Evolutionary conservation across 2,888 invertebrate species (phyloP), one percentile per base, ranked within the genome.

Genomic region (Nomada flava): DNA sequence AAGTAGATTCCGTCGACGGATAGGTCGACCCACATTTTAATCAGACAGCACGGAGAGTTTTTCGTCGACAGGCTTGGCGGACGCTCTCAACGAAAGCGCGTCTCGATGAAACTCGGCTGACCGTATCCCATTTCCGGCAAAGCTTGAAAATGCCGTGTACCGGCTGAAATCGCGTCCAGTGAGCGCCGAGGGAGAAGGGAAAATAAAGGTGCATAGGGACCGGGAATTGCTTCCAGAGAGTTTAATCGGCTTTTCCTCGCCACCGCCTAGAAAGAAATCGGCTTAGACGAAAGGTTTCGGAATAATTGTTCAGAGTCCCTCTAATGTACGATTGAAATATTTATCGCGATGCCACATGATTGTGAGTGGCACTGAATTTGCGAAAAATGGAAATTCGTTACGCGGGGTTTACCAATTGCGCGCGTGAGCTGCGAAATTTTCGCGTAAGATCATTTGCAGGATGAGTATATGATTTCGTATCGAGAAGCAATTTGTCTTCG

Each of bases 171-270:
- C 70, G 15, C 36, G 50, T 29, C 23, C 11, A 36, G 18, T 36
- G 60, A 60, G 18, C 70, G 15, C 50, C 15, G 18, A 23, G 15
- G 18, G 26, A 29, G 23, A 29, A n/a, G 42, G 55, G 64, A 63
- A 81, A 64, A 42, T 55, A 44, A 74, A 53, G 36, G 50, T 36
- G 50, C 44, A 57, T 72, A 76, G 63, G 64, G 64, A 70, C 42
- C 20, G 26, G 68, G 74, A 76, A 83, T 81, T 75, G 72, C 26
- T 52, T 42, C 59, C 47, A 26, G 47, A 62, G 70, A 65, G 67
- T 83, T 76, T 84, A 86, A 89, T 89, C 88, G 76, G 85, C 77
- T 84, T 88, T 78, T 52, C n/a, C 18, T 3, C 29, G 52, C 26
- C 9, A 18, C n/a, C 47, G 15, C 53, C 11, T 10, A 13, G 9